A percentile compares a stretch with the other conserved stretches of the same genome.
Conservation (phyloP, 2,797 vertebrate genomes). For the Antrozous pallidus region DNA sequence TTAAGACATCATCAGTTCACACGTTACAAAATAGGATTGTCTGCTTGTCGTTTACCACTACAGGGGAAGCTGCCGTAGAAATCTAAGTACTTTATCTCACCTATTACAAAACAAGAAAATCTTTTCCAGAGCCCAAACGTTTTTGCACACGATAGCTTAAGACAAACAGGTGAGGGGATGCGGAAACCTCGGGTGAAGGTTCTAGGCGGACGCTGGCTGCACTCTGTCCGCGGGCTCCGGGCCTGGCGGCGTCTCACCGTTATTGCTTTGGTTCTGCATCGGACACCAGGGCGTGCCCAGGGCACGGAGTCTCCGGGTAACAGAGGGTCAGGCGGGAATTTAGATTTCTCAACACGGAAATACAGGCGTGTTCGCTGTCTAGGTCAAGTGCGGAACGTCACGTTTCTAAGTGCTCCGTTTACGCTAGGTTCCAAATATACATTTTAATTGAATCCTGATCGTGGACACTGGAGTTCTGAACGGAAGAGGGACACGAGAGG, state of each 20-base stretch:
- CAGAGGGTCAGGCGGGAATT: slow-evolving; percentile 81
- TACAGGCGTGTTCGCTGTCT: slow-evolving; percentile 77
- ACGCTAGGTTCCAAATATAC: slow-evolving; percentile 80
- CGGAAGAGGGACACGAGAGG: slow-evolving; percentile 82
- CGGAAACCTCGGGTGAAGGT: slow-evolving; percentile 72
- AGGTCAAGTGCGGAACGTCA: slow-evolving; percentile 85
- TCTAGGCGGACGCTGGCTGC: slow-evolving; percentile 70
- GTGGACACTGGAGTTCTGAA: slow-evolving; percentile 82
- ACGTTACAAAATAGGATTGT: slow-evolving; percentile 86
- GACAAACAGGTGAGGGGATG: slow-evolving; percentile 83
- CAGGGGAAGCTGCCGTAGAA: slow-evolving; percentile 80
- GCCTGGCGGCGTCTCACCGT: slow-evolving; percentile 80
- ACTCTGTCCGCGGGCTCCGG: slow-evolving; percentile 73
- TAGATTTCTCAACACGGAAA: slow-evolving; percentile 81
- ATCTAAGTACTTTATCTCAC: slow-evolving; percentile 71
- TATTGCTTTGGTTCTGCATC: slow-evolving; percentile 87
- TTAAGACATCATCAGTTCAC: slow-evolving; percentile 75
- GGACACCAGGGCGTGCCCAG: slow-evolving; percentile 79
- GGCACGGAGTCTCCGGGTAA: slow-evolving; percentile 77
- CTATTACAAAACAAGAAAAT: slow-evolving; percentile 67
- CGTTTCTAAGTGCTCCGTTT: slow-evolving; percentile 86
- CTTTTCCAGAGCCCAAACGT: slow-evolving; percentile 74
- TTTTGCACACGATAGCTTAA: slow-evolving; percentile 79
- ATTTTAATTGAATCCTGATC: slow-evolving; percentile 81
- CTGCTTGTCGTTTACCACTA: slow-evolving; percentile 82